These are phyloP conservation scores for Holothuria glaberrima DNA, from an alignment of 35 echinoderm and acorn worm species.

Conservation along the genomic window DNA sequence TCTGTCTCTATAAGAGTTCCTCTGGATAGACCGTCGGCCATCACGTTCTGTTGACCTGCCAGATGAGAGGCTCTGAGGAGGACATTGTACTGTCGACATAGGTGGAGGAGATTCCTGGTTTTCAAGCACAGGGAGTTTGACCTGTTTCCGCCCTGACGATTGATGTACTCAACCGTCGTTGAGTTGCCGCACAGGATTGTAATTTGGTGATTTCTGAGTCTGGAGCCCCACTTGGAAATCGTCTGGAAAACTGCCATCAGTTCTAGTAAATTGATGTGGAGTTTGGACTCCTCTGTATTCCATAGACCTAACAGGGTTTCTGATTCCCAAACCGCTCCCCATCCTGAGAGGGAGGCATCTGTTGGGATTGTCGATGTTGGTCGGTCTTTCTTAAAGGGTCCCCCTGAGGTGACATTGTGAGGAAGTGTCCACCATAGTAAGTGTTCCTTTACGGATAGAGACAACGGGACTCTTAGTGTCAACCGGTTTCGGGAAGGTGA, in stretches of 20 bases:
- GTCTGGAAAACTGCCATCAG: neutral
- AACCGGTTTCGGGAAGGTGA: too few relatives aligned
- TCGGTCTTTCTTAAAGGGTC: too few relatives aligned
- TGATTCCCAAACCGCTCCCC: neutral
- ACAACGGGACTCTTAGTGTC: too few relatives aligned
- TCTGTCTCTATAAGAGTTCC: neutral
- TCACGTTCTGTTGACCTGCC: conserved; percentile 4
- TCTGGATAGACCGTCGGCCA: conserved; percentile 59
- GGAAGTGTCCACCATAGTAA: too few relatives aligned
- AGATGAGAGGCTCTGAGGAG: conserved; percentile 24
- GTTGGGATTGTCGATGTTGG: too few relatives aligned
- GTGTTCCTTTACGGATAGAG: too few relatives aligned
- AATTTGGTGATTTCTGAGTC: neutral
- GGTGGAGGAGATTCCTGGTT: neutral
- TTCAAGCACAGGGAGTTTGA: neutral
- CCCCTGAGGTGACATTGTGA: too few relatives aligned
- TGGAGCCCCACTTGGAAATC: neutral
- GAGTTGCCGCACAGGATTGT: conserved; percentile 37
- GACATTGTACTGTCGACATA: neutral
- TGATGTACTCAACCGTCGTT: conserved; percentile 62
- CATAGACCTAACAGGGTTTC: neutral
- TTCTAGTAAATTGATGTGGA: conserved; percentile 40
- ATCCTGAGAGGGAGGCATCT: neutral
- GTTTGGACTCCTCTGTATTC: neutral
- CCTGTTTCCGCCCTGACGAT: conserved; percentile 36